Evolutionary conservation across 37 sponge, comb jelly and placozoan genomes (phyloP).

Genomic region (Diacarnus erythraeanus): DNA sequence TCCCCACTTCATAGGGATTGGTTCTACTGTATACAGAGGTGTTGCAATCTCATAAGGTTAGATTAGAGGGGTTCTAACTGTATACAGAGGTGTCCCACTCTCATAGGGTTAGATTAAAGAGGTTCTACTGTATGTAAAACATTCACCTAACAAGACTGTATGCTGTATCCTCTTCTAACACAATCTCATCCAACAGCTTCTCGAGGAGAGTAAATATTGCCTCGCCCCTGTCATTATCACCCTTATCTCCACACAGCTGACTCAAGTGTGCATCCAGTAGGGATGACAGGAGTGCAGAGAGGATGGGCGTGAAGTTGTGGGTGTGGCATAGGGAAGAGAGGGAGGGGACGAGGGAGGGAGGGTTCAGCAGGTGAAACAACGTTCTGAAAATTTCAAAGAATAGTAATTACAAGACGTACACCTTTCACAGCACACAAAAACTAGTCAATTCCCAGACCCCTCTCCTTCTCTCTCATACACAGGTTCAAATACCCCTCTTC

Average conservation of each 20-base stretch:
- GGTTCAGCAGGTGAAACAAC: constrained; percentile 20
- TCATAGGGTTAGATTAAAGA: too few species aligned
- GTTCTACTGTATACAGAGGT: too few species aligned
- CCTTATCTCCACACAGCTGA: constrained; percentile 14
- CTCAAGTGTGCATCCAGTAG: constrained; percentile 27
- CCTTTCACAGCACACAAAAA: not conserved
- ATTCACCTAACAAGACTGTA: constrained; percentile 23
- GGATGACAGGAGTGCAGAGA: constrained; percentile 13
- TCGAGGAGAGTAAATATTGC: not conserved
- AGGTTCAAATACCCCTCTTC: too few species aligned
- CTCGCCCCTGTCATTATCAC: not conserved
- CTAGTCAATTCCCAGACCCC: not conserved
- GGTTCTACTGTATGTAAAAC: too few species aligned
- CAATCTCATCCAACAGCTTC: constrained; percentile 15
- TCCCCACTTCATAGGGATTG: too few species aligned
- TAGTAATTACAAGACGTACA: not conserved
- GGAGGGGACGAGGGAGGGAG: not conserved
- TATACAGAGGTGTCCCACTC: too few species aligned
- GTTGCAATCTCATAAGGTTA: too few species aligned
- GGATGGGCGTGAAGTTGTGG: constrained; percentile 24
- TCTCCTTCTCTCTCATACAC: too few species aligned
- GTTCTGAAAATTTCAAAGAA: constrained; percentile 17
- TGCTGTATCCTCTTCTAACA: constrained; percentile 18
- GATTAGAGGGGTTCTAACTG: too few species aligned
- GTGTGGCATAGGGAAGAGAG: constrained; percentile 21